Conservation (phyloP, 2,797 vertebrate genomes). For the Hemitrygon akajei region DNA sequence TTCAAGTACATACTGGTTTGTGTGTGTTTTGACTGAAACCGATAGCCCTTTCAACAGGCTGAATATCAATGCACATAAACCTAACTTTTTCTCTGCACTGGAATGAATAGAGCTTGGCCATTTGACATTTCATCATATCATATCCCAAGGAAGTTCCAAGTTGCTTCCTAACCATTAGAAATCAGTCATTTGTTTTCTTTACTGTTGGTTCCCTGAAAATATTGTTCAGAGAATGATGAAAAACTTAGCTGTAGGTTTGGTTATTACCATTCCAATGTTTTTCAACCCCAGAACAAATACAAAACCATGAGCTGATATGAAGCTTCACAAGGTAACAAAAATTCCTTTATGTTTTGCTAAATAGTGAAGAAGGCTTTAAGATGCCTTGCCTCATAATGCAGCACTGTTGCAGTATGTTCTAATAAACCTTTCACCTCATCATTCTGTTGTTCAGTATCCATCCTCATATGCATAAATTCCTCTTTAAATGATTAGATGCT, state of each 20-base stretch:
- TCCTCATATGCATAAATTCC: too few relatives aligned
- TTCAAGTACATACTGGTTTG: not conserved
- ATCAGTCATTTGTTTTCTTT: not conserved
- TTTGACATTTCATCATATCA: not conserved
- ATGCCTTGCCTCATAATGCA: too few relatives aligned
- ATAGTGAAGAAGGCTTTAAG: too few relatives aligned
- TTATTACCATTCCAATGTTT: not conserved
- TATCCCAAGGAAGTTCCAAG: not conserved
- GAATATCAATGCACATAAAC: conserved; percentile 1
- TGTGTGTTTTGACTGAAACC: not conserved
- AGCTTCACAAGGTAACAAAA: not conserved
- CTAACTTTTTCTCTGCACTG: not conserved
- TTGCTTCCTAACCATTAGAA: not conserved
- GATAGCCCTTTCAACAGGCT: not conserved
- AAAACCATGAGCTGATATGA: not conserved
- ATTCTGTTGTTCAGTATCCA: too few relatives aligned
- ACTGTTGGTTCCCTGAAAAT: not conserved
- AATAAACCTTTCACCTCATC: too few relatives aligned
- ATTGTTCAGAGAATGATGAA: not conserved
- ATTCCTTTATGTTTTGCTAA: not conserved
- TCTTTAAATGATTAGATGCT: too few relatives aligned
- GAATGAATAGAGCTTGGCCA: not conserved
- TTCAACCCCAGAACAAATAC: not conserved
- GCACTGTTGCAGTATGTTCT: too few relatives aligned
- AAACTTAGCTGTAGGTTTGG: not conserved